Base-by-base conservation (phyloP, 2,113 vertebrate species). In the Paratilapia polleni region DNA sequence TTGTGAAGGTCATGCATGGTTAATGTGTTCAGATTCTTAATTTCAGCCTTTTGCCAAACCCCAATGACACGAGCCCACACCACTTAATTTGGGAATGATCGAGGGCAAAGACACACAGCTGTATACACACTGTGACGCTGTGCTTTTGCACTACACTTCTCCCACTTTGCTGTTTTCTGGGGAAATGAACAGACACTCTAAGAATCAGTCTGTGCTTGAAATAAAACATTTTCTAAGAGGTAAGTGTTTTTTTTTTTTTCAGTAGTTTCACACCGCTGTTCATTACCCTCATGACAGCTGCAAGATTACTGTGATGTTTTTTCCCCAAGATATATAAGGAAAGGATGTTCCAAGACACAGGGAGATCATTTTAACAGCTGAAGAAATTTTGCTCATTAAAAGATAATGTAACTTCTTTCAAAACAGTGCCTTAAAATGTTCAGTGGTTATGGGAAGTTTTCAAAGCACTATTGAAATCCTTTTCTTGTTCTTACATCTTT, bases 1-100 rank as follows among this genome's bases (percentile, higher is more conserved):
- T 57, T 70, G 34, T 59, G 58, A 88, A 91, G 85, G 89, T 83
- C 73, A 87, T 41, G 83, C 41, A 22, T 92, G 88, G 85, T 80
- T 89, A 91, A 91, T 92, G 88, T 82, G n/a, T 89, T 85, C 47
- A 85, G 80, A 89, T 73, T 87, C 66, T 82, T 90, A 70, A 91
- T 79, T 83, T 86, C 70, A 87, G 66, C 59, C 77, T 54, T 87
- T 86, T 87, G 85, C 43, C 76, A 73, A 64, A 68, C n/a, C 26
- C 14, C 26, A 24, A 8, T 57, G n/a, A 77, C 43, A 58, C 31
- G 4, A 62, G 54, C 78, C 31, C 13, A 56, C 58, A 28, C 5
- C 56, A 31, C 78, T 85, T 83, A 2, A 62, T 70, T 63, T 77
- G 14, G 62, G 26, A 1, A 13, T 47, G 68, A 90, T 78, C 38